Evolutionary conservation across 2,113 vertebrate genomes (phyloP).

Genomic region (rabbit (Oryctolagus cuniculus)): DNA sequence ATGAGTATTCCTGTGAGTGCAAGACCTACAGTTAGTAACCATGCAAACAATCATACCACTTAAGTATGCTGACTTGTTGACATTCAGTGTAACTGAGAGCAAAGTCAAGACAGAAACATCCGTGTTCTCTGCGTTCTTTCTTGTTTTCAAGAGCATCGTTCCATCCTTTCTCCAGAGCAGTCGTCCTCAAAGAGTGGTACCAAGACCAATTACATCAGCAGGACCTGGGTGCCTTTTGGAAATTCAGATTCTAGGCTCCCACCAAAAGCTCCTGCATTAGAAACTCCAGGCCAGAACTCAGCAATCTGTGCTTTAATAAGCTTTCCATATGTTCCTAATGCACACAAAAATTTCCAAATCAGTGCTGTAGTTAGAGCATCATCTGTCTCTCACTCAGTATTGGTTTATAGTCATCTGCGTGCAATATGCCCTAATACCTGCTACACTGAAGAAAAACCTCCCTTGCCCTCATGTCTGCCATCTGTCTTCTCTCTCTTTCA

Average conservation of each 20-base stretch:
- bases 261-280: not conserved
- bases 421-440: not conserved
- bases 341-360: slow-evolving; percentile 14
- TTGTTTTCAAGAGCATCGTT: not conserved
- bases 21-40: not conserved
- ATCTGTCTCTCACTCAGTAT: not conserved
- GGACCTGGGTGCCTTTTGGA: not conserved
- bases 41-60: not conserved
- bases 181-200: not conserved
- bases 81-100: not conserved
- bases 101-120: not conserved
- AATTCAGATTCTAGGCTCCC: not conserved
- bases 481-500: not conserved
- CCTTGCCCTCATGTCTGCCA: not conserved
- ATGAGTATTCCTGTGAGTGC: not conserved
- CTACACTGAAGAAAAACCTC: not conserved
- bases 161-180: not conserved
- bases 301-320: not conserved
- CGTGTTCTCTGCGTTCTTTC: not conserved
- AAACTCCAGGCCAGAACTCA: not conserved
- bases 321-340: not conserved
- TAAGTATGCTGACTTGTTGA: not conserved
- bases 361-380: not conserved
- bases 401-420: not conserved
- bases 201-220: not conserved